These are phyloP conservation scores for Sinopyrophorus schimmeli DNA, from an alignment of 2,888 invertebrate species.

Conservation along the genomic window DNA sequence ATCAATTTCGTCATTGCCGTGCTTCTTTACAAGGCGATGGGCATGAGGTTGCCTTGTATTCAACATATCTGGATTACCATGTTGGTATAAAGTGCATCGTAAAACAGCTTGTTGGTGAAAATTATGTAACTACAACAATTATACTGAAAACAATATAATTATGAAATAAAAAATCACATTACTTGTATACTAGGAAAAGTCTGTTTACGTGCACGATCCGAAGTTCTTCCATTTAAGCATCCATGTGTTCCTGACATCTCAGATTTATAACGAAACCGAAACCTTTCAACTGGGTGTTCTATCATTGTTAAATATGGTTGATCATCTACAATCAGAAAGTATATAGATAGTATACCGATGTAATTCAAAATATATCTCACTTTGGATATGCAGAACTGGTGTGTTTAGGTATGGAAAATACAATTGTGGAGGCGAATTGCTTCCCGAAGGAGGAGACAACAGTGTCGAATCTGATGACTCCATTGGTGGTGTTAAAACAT, in stretches of 20 bases:
- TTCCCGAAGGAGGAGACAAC: constrained; percentile 16
- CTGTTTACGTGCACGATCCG: constrained; percentile 63
- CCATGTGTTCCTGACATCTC: constrained; percentile 90
- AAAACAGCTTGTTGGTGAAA: constrained; percentile 65
- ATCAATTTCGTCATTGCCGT: constrained; percentile 61
- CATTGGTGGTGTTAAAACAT: constrained; percentile 47
- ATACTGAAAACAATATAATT: constrained; percentile 25
- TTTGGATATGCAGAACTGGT: no score
- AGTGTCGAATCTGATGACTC: constrained; percentile 43
- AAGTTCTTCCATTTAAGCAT: constrained; percentile 69
- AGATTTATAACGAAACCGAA: constrained; percentile 81
- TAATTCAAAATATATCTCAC: background rate
- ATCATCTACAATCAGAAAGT: no score
- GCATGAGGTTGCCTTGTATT: constrained; percentile 64
- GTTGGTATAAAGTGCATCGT: constrained; percentile 71
- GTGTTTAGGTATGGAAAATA: constrained; percentile 3
- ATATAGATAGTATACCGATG: no score
- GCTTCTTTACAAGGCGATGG: constrained; percentile 69
- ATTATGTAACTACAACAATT: constrained; percentile 56
- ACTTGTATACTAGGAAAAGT: constrained; percentile 79
- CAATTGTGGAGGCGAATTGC: constrained; percentile 14
- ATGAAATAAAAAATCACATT: constrained; percentile 32
- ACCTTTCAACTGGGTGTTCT: constrained; percentile 78
- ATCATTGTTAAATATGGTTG: constrained; percentile 64
- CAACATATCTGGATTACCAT: constrained; percentile 54